Evolutionary conservation across 2,797 vertebrate species (phyloP).

Genomic region (Margarornis squamiger): DNA sequence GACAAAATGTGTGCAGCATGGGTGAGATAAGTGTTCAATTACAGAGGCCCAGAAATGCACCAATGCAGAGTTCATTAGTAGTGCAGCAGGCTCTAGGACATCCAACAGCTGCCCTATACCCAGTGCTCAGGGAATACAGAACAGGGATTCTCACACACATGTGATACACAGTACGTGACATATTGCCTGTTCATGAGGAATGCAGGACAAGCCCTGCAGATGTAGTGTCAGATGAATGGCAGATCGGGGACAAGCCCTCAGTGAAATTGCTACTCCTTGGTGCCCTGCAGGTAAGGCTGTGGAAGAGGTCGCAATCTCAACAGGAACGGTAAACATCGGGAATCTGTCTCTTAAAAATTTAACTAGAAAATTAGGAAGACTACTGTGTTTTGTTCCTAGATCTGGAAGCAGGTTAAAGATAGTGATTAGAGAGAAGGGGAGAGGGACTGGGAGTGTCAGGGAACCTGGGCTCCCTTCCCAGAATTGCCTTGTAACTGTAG

Average conservation of each 20-base stretch:
- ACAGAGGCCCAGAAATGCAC: background rate
- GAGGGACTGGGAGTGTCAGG: background rate
- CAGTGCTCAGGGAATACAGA: background rate
- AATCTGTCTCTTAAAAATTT: background rate
- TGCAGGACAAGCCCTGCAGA: background rate
- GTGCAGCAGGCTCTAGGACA: background rate
- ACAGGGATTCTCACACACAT: background rate
- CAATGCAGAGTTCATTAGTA: background rate
- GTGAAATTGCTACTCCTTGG: background rate
- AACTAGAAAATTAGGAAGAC: background rate
- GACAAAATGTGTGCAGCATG: background rate
- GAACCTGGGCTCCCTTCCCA: background rate
- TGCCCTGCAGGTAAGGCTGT: background rate
- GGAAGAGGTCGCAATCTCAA: background rate
- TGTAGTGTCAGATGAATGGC: background rate
- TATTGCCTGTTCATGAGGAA: background rate
- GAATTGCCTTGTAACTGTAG: background rate
- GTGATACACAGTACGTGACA: background rate
- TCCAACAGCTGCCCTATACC: background rate
- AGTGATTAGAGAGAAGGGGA: background rate
- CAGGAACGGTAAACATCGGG: background rate
- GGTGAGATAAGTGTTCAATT: background rate
- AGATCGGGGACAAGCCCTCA: background rate
- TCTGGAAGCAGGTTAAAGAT: background rate
- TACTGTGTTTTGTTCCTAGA: background rate